Percentiles rank a stretch among this genome's conserved stretches.
phyloP scores from a whole-genome alignment of 2,113 vertebrate species.

The rat (Rattus norvegicus) region GRCr8 NC_086020.1:64674501-64675000 shows the following conservation, averaged over 20 bases:
- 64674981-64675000: background rate
- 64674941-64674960: background rate
- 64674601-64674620: background rate
- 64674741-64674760: background rate
- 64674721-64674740: background rate
- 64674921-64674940: background rate
- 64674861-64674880: background rate
- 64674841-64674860: conserved; percentile 10
- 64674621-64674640: background rate
- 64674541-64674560: background rate
- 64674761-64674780: background rate
- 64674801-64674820: conserved; percentile 7
- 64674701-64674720: background rate
- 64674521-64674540: background rate
- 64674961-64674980: conserved; percentile 38
- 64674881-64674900: conserved; percentile 3
- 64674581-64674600: background rate
- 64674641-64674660: background rate
- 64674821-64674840: conserved; percentile 40
- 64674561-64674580: background rate
- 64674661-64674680: background rate
- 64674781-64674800: background rate
- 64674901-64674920: conserved; percentile 14
- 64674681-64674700: background rate
- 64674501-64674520: background rate